Percentiles rank a stretch among this genome's conserved stretches.
Conservation (phyloP, 2,113 vertebrate species). For the Chrysemys picta region DNA sequence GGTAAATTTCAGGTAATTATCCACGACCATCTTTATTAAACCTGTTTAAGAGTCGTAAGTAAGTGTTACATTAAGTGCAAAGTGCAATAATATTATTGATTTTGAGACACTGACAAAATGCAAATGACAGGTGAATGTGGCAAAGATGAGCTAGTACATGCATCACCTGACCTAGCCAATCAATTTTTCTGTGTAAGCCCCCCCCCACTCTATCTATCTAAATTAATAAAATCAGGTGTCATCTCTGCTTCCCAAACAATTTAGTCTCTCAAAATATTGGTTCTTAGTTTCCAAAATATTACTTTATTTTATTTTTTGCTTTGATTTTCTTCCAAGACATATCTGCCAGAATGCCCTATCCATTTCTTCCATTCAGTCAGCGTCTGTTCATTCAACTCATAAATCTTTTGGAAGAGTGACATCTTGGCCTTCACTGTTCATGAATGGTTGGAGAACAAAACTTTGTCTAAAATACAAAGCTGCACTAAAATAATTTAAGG, state of each 20-base stretch:
- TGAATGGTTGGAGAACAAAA: neutral
- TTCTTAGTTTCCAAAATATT: neutral
- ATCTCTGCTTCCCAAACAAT: no score
- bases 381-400: neutral
- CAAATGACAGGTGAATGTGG: neutral
- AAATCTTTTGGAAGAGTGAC: neutral
- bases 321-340: neutral
- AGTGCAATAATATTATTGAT: neutral
- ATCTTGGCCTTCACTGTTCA: slow-evolving; percentile 4
- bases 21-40: neutral
- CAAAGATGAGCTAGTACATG: neutral
- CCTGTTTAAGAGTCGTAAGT: neutral
- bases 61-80: neutral
- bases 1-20: neutral
- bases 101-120: neutral
- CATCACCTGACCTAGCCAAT: neutral
- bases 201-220: neutral
- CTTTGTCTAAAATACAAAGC: neutral
- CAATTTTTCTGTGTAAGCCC: neutral
- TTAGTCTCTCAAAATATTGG: no score
- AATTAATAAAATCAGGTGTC: neutral
- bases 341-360: neutral
- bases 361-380: neutral
- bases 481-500: neutral
- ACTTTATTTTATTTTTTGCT: neutral